These are phyloP conservation scores for Bujurquina vittata DNA, from an alignment of 2,113 vertebrate genomes.

Conservation along the genomic window DNA sequence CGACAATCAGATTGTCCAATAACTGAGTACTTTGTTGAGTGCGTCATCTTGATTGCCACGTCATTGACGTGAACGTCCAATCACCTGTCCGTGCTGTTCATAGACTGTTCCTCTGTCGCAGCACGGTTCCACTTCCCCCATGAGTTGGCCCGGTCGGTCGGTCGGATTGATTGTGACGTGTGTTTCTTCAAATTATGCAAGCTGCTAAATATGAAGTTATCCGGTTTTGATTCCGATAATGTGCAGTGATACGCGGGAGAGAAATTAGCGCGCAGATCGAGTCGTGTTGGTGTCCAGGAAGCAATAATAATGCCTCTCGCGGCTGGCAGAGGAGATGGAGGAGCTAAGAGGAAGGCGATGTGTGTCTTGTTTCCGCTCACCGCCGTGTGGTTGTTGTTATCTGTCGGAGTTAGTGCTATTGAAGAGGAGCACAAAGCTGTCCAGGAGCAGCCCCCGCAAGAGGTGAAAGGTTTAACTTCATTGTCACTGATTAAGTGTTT, in stretches of 20 bases:
- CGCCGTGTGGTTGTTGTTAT: slow-evolving; percentile 57
- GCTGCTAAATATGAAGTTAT: slow-evolving; percentile 54
- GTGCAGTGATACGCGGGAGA: slow-evolving; percentile 27
- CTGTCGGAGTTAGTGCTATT: slow-evolving; percentile 61
- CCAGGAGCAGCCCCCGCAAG: slow-evolving; percentile 60
- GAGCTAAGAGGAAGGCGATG: slow-evolving; percentile 28
- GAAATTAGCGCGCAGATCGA: background rate
- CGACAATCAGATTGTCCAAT: slow-evolving; percentile 49
- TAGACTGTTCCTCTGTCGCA: background rate
- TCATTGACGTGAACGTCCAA: slow-evolving; percentile 51
- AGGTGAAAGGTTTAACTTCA: slow-evolving; percentile 59
- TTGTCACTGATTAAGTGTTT: background rate
- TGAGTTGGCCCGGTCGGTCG: background rate
- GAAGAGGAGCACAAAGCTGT: slow-evolving; percentile 74
- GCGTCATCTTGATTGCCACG: background rate
- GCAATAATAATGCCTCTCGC: slow-evolving; percentile 73
- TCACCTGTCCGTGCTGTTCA: background rate
- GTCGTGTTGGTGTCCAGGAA: background rate
- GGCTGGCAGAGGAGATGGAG: slow-evolving; percentile 52
- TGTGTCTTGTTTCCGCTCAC: slow-evolving; percentile 50
- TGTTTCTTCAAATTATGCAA: background rate
- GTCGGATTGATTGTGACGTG: slow-evolving; percentile 39
- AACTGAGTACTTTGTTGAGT: background rate
- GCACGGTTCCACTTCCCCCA: slow-evolving; percentile 7
- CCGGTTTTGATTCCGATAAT: background rate